Base-by-base conservation (phyloP, 2,888 invertebrate genomes). In the Volucella bombylans region DNA sequence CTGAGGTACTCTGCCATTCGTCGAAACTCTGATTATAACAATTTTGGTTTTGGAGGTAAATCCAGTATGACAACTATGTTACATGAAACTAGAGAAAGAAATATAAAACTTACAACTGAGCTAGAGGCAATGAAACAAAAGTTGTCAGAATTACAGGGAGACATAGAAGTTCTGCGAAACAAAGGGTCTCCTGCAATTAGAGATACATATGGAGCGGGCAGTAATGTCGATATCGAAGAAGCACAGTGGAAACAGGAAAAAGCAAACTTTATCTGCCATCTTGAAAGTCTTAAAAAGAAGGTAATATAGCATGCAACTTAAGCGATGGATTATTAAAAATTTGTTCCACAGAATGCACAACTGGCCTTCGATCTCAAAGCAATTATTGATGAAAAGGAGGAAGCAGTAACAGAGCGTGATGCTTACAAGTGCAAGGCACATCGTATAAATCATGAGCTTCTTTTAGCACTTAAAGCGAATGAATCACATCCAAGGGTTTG, bases 311-410 rank as follows among this genome's bases (percentile, higher is more conserved):
- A 43, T 1, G 14, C n/a, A 3, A 0, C 15, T 49, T 31, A 10
- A 14, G 31, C 11, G 0, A 10, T 41, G 41, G 64, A 15, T 23
- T 2, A 39, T 41, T 8, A 1, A 3, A n/a, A 14, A 8, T n/a
- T 2, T 31, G 2, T 1, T 12, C 38, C 65, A 23, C 18, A 96
- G 95, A 95, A 94, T 90, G 93, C 93, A 87, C 96, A 96, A 91
- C 91, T 97, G 61, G 94, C 95, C 88, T 92, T 94, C 57, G 97
- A 97, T 91, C 93, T 97, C 43, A 94, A 96, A 90, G 94, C 95
- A 8, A 93, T 96, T 39, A 91, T 97, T 55, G 97, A 97, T 90
- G 97, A 97, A 90, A 97, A 97, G 89, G 96, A 97, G 89, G 97
- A 97, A 89, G 91, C 96, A 43, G 94, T 95, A 15, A 94, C 94